Conservation (phyloP, 2,888 invertebrate genomes). For the Dicranocentrus wangi region DNA sequence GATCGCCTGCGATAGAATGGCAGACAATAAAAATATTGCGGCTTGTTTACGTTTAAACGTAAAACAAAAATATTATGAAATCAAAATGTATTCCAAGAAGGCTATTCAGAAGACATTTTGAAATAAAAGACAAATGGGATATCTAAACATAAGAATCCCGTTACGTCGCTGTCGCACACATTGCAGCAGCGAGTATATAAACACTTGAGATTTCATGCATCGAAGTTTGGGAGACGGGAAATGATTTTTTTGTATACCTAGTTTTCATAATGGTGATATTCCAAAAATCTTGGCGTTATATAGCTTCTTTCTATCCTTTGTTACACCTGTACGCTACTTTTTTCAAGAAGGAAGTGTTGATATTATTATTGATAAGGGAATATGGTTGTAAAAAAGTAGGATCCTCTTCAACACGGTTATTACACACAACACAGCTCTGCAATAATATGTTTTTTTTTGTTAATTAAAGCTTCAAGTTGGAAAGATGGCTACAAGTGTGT, state of each 20-base stretch:
- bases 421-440: neutral
- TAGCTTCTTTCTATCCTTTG: neutral
- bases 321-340: neutral
- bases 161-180: too few species aligned
- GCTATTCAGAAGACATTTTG: too few species aligned
- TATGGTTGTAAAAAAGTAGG: conserved; percentile 22
- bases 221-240: too few species aligned
- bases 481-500: neutral
- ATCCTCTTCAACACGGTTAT: conserved; percentile 4
- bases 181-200: too few species aligned
- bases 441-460: neutral
- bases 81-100: too few species aligned
- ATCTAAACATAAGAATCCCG: too few species aligned
- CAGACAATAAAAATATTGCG: too few species aligned
- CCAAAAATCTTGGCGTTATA: too few species aligned
- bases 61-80: too few species aligned
- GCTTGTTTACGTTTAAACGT: conserved; percentile 8
- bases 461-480: conserved; percentile 26
- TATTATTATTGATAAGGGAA: neutral
- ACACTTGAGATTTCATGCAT: too few species aligned
- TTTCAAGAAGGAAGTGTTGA: conserved; percentile 8
- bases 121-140: too few species aligned
- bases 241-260: conserved; percentile 4
- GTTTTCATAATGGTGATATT: conserved; percentile 19
- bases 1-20: too few species aligned